Conservation (phyloP, 37 sponge, comb jelly and placozoan genomes). For the Mnemiopsis leidyi region DNA sequence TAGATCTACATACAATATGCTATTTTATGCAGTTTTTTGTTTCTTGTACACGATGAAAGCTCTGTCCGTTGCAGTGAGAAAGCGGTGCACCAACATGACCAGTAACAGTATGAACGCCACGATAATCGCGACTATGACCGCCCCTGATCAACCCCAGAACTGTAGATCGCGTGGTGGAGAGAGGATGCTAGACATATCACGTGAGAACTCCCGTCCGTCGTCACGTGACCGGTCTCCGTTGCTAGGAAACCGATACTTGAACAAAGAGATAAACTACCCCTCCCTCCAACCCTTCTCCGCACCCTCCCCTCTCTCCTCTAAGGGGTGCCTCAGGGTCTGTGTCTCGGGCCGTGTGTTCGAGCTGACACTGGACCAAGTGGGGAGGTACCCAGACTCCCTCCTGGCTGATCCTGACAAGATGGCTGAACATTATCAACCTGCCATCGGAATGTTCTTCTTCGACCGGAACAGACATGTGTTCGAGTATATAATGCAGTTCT, state of each 20-base stretch:
- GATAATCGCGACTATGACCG: neutral
- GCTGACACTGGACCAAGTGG: neutral
- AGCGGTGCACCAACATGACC: neutral
- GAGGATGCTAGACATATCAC: neutral
- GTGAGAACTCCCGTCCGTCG: neutral
- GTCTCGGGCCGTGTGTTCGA: conserved; percentile 15
- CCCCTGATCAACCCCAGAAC: neutral
- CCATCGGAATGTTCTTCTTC: conserved; percentile 21
- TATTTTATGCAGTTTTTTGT: neutral
- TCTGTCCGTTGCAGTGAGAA: neutral
- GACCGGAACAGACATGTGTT: conserved; percentile 33
- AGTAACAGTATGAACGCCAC: neutral
- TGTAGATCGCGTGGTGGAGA: neutral
- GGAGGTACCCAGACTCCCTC: conserved; percentile 4
- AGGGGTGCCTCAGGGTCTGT: conserved; percentile 19
- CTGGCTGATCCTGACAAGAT: neutral
- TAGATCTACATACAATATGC: neutral
- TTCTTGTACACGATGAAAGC: neutral
- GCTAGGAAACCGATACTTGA: neutral
- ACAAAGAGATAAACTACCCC: neutral
- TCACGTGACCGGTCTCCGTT: neutral
- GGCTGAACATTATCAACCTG: neutral
- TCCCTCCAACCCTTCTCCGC: neutral
- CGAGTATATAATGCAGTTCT: conserved; percentile 50
- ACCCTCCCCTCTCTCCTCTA: neutral